phyloP scores from a whole-genome alignment of 2,113 vertebrate species.

The Oenanthe oenanthe region DNA sequence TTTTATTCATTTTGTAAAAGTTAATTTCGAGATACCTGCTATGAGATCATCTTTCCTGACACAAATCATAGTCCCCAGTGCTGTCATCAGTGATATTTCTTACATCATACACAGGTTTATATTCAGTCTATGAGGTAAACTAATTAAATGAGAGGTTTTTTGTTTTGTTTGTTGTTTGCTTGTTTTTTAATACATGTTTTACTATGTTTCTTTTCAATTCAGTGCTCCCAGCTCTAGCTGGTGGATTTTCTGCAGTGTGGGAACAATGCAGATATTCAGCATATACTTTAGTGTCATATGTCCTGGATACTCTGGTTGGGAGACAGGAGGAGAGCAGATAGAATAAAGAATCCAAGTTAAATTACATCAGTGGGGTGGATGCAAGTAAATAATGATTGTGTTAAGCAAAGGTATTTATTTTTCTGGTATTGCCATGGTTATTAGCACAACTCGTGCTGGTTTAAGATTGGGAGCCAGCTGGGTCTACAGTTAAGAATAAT shows the following conservation, averaged over 20 bases:
- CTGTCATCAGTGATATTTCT: neutral
- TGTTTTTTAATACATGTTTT: neutral
- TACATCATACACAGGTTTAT: neutral
- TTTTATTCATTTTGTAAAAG: neutral
- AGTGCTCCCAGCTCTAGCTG: neutral
- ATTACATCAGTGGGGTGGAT: neutral
- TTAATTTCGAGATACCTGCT: neutral
- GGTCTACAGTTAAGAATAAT: constrained; percentile 22
- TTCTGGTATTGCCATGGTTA: neutral
- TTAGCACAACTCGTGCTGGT: constrained; percentile 31
- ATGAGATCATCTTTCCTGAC: neutral
- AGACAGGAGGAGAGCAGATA: neutral
- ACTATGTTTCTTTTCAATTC: neutral
- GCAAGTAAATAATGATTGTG: constrained; percentile 11
- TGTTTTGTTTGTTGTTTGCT: too few relatives aligned
- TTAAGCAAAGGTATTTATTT: constrained; percentile 28
- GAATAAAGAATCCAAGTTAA: neutral
- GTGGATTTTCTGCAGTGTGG: neutral
- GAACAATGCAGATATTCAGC: neutral
- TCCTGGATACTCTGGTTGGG: neutral
- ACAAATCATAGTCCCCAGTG: neutral
- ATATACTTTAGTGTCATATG: neutral
- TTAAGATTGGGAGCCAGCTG: constrained; percentile 17
- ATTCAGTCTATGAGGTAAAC: neutral
- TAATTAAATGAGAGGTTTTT: neutral